These are phyloP conservation scores for Lepidocyrtoides sp. DNA, from an alignment of 2,888 invertebrate species.

Conservation along the genomic window DNA sequence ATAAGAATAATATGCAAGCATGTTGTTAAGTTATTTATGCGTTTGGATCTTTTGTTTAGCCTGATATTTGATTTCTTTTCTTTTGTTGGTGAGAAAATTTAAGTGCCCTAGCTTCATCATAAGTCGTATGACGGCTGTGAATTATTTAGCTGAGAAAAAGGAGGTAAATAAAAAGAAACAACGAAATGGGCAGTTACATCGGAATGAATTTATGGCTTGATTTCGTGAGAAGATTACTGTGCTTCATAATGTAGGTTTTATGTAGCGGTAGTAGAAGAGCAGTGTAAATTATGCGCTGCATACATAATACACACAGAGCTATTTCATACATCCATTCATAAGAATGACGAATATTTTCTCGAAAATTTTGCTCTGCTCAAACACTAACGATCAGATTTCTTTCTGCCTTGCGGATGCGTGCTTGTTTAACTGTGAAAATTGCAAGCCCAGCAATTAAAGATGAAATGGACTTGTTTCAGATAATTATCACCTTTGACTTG, in stretches of 20 bases:
- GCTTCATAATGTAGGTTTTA: not conserved
- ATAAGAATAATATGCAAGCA: conserved; percentile 3
- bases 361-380: not conserved
- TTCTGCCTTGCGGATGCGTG: conserved; percentile 47
- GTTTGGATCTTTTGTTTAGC: conserved; percentile 65
- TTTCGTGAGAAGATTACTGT: conserved; percentile 69
- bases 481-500: conserved; percentile 82
- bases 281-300: not conserved
- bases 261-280: not conserved
- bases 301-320: not conserved
- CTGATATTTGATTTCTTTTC: conserved; percentile 40
- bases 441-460: conserved; percentile 79
- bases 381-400: conserved; percentile 50
- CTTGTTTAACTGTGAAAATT: conserved; percentile 58
- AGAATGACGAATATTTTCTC: not conserved
- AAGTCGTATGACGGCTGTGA: not conserved
- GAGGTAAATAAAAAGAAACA: conserved; percentile 54
- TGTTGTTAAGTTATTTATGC: conserved; percentile 33
- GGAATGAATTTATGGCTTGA: conserved; percentile 74
- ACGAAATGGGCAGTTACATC: conserved; percentile 65
- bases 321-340: not conserved
- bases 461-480: conserved; percentile 77
- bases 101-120: conserved; percentile 5
- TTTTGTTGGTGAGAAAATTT: conserved; percentile 64
- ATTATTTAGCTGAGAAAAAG: conserved; percentile 38